A percentile compares a stretch with the other conserved stretches of the same genome.
Evolutionary conservation across 2,888 invertebrate species (phyloP).

Genomic region (Scotopteryx bipunctaria): DNA sequence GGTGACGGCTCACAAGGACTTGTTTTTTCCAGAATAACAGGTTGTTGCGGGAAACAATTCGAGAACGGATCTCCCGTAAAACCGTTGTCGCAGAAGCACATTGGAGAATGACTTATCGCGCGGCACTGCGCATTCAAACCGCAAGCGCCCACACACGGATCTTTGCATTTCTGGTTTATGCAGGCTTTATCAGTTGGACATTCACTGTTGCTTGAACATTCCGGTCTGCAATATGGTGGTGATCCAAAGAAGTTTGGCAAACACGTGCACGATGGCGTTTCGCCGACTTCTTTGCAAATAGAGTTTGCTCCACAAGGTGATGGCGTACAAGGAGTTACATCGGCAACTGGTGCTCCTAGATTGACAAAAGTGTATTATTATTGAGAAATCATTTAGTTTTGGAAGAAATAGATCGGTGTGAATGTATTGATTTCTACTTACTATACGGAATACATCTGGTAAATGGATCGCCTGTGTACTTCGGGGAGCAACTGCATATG

Average conservation of each 20-base stretch:
- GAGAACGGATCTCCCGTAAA: conserved; percentile 88
- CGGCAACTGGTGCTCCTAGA: conserved; percentile 78
- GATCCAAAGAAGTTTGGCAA: conserved; percentile 86
- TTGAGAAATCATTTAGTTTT: no score
- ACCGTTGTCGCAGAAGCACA: conserved; percentile 87
- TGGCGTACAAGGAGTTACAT: conserved; percentile 85
- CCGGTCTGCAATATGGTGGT: conserved; percentile 91
- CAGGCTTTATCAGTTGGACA: conserved; percentile 86
- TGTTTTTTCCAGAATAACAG: conserved; percentile 63
- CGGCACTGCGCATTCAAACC: conserved; percentile 88
- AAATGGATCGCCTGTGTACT: conserved; percentile 90
- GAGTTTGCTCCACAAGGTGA: conserved; percentile 88
- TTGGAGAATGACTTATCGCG: conserved; percentile 89
- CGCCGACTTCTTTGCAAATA: conserved; percentile 82
- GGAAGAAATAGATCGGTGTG: no score
- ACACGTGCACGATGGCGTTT: conserved; percentile 87
- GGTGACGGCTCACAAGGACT: conserved; percentile 85
- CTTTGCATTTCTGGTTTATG: conserved; percentile 85
- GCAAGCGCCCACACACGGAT: conserved; percentile 88
- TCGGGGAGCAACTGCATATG: conserved; percentile 87
- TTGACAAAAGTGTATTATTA: conserved; percentile 18
- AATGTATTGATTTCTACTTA: conserved; percentile 51
- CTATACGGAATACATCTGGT: conserved; percentile 84
- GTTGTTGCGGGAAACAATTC: conserved; percentile 77
- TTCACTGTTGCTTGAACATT: conserved; percentile 88